A percentile compares a stretch with the other conserved stretches of the same genome.
These are phyloP conservation scores for Accipiter cooperii DNA, from an alignment of 2,113 vertebrate genomes.

Conservation along the genomic window DNA sequence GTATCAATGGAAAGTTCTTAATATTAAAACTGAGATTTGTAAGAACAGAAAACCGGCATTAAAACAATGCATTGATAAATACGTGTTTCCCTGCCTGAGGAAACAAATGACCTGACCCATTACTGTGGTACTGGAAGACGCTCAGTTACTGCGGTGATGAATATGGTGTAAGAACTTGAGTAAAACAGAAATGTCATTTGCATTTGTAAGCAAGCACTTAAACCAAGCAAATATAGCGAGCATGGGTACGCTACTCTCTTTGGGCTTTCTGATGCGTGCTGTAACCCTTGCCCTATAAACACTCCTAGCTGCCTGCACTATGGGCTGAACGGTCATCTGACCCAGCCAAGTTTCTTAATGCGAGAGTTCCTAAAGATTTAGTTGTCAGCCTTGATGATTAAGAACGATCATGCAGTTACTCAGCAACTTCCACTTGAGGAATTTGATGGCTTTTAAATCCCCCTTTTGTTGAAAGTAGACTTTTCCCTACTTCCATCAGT, in stretches of 20 bases:
- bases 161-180: not conserved
- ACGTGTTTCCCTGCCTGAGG: not conserved
- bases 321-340: not conserved
- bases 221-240: not conserved
- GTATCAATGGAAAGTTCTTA: not conserved
- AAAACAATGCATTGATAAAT: not conserved
- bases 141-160: not conserved
- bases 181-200: not conserved
- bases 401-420: not conserved
- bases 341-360: not conserved
- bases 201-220: not conserved
- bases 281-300: not conserved
- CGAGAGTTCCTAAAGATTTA: not conserved
- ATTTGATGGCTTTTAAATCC: not conserved
- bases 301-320: not conserved
- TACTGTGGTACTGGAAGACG: not conserved
- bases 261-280: not conserved
- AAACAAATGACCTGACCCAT: not conserved
- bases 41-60: not conserved
- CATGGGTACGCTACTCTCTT: not conserved
- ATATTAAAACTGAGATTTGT: not conserved
- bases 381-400: not conserved
- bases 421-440: not conserved
- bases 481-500: not conserved
- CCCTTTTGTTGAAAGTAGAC: not conserved